Conservation (phyloP, 2,113 vertebrate species). For the Oophaga pumilio region DNA sequence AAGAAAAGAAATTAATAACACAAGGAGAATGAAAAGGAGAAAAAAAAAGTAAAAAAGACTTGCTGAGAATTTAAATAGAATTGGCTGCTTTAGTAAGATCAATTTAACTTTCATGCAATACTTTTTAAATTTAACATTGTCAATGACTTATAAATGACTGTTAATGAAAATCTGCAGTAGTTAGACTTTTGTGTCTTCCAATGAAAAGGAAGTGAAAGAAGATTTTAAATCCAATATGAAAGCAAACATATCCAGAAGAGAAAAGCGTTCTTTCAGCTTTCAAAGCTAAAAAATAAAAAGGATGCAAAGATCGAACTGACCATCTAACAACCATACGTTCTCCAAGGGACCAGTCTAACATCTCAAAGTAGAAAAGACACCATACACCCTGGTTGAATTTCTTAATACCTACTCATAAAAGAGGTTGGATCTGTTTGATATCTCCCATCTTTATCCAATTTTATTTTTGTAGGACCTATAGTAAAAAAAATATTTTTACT, state of each 20-base stretch:
- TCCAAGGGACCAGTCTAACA: not conserved
- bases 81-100: slow-evolving; percentile 71
- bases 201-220: not conserved
- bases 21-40: slow-evolving; percentile 9
- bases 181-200: not conserved
- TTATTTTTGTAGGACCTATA: not conserved
- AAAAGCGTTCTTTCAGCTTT: not conserved
- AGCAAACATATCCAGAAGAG: not conserved
- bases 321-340: not conserved
- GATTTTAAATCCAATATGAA: not conserved
- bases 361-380: too few species aligned
- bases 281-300: not conserved
- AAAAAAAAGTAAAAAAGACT: not conserved
- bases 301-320: not conserved
- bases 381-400: too few species aligned
- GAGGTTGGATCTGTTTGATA: not conserved
- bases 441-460: not conserved
- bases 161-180: slow-evolving; percentile 19
- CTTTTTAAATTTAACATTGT: slow-evolving; percentile 18
- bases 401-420: not conserved
- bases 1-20: slow-evolving; percentile 61
- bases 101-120: slow-evolving; percentile 39
- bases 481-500: not conserved
- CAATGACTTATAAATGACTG: slow-evolving; percentile 17
- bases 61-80: slow-evolving; percentile 21